Evolutionary conservation across 1,140 invertebrate species (phyloP).

Genomic region (Drosophila simulans): DNA sequence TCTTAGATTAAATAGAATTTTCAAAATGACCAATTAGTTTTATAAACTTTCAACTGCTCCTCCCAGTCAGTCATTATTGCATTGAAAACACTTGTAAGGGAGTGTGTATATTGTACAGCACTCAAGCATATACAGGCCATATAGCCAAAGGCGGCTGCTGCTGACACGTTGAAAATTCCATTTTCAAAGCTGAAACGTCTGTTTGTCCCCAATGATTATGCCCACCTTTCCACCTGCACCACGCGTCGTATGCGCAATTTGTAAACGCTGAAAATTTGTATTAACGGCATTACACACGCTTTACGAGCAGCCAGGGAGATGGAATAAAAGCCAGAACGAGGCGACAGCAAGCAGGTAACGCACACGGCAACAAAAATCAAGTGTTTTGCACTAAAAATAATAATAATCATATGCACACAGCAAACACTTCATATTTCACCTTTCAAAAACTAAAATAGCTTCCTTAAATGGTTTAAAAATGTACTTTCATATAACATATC

Average conservation of each 20-base stretch:
- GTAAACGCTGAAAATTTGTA: conserved; percentile 78
- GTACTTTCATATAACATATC: too few species aligned
- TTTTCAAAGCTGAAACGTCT: conserved; percentile 66
- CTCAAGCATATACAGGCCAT: background rate
- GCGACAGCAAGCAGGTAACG: conserved; percentile 1
- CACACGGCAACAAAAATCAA: conserved; percentile 15
- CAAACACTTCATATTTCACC: background rate
- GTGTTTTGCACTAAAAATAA: background rate
- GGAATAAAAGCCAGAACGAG: conserved; percentile 36
- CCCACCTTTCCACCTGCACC: conserved; percentile 32
- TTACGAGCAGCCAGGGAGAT: conserved; percentile 63
- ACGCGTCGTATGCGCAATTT: conserved; percentile 79
- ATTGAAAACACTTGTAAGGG: background rate
- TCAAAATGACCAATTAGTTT: too few species aligned
- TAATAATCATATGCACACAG: background rate
- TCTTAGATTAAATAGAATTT: too few species aligned
- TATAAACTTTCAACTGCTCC: background rate
- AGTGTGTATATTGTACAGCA: background rate
- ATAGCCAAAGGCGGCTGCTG: conserved; percentile 52
- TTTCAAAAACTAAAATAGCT: background rate
- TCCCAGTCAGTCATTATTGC: background rate
- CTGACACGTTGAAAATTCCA: conserved; percentile 76
- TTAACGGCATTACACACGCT: conserved; percentile 77
- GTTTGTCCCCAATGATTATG: conserved; percentile 37
- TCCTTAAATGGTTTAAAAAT: too few species aligned